These are phyloP conservation scores for Chrysaora quinquecirrha DNA, from an alignment of 30 jellyfish, hydroid and myxozoan genomes.

Conservation along the genomic window DNA sequence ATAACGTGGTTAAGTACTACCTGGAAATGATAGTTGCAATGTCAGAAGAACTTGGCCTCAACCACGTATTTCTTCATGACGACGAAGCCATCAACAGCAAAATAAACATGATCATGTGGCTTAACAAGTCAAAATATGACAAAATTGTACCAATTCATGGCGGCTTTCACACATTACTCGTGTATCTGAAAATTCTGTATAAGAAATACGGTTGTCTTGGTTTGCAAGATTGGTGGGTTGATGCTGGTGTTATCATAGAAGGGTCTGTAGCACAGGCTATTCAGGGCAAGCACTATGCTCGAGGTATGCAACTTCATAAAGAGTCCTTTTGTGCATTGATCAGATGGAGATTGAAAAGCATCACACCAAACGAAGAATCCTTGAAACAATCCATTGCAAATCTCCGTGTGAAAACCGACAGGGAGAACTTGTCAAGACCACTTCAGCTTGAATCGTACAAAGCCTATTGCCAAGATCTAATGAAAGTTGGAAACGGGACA, in stretches of 20 bases:
- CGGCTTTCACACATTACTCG: conserved; percentile 42
- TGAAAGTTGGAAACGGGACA: not conserved
- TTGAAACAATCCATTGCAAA: conserved; percentile 13
- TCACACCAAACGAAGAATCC: not conserved
- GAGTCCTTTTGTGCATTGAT: conserved; percentile 9
- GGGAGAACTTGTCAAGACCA: not conserved
- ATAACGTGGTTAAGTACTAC: conserved; percentile 11
- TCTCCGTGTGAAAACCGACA: not conserved
- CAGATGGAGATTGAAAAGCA: not conserved
- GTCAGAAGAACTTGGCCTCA: not conserved
- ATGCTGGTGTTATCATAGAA: conserved; percentile 21
- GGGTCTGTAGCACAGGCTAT: conserved; percentile 27
- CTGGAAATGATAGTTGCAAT: not conserved
- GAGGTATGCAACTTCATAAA: conserved; percentile 20
- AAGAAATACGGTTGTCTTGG: conserved; percentile 12
- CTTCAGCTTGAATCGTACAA: not conserved
- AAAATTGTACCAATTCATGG: conserved; percentile 18
- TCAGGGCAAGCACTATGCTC: conserved; percentile 9
- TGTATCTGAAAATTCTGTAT: conserved; percentile 1
- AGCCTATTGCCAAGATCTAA: not conserved
- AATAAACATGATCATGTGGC: conserved; percentile 23
- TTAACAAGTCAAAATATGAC: not conserved
- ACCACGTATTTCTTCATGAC: not conserved
- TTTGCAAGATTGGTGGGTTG: conserved; percentile 37
- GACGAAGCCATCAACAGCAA: conserved; percentile 2